Base-by-base conservation (phyloP, 2,888 invertebrate species). In the Dryocosmus kuriphilus region DNA sequence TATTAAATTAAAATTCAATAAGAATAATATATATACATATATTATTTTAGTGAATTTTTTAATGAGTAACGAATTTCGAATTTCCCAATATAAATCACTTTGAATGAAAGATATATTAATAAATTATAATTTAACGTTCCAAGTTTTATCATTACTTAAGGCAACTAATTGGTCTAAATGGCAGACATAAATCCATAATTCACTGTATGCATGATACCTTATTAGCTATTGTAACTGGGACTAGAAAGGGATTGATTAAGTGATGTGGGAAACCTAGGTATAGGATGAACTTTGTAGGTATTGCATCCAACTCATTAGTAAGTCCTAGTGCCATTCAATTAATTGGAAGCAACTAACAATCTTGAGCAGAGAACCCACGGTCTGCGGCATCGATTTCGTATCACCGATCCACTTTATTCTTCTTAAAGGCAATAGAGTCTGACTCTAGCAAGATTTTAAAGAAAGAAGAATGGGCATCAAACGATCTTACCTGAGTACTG, bases 281-380 rank as follows among this genome's bases (percentile, higher is more conserved):
- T 30, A 19, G n/a, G n/a, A 6, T 41, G 41, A 71, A 71, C 30
- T 71, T 71, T 51, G 30, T 30, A 30, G 46, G 19, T 46, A 51
- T 71, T 46, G 46, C 46, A 30, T 51, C 79, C 73, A 81, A 85
- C 85, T 86, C 83, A 85, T 85, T 86, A 86, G 85, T 83, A 80
- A 85, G 81, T 85, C 84, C 75, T 83, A 80, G 83, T 82, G 85
- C 84, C 83, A 83, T 82, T 83, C 84, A 85, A 86, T 86, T 85
- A 85, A 82, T 83, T 76, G 81, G 81, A 82, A 83, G 84, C 82
- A 81, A 81, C 82, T 79, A 86, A 83, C 82, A 81, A 74, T 75
- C 77, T 79, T 78, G 60, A 81, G 81, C 80, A 77, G 79, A 80
- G 75, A 77, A 77, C 75, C 76, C n/a, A 75, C 74, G 19, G 77